Evolutionary conservation across 2,113 vertebrate genomes (phyloP), one percentile per base, ranked within the genome.

Genomic region (Xenus cinereus): DNA sequence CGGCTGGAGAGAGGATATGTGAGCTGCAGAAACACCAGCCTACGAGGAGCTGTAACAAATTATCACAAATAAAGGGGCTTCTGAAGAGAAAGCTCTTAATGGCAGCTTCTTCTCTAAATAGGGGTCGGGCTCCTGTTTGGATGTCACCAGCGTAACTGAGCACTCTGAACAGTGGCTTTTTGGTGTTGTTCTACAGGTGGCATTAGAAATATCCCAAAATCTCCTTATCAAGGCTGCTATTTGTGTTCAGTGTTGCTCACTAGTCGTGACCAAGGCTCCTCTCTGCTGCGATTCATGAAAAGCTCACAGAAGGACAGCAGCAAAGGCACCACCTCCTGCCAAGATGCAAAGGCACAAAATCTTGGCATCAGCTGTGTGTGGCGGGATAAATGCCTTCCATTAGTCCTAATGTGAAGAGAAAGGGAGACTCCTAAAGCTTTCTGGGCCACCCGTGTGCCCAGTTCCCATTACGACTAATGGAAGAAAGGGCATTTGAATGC

Each of bases 331-430:
- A n/a, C 66, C 94, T 84, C 53, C 90, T 94, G 73, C 73, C 84
- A 83, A 88, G 92, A 95, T 63, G 79, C 85, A 96, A 80, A 71
- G 66, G 43, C 64, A 80, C 67, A 95, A 50, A 92, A 91, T 84
- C 94, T 82, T 92, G 94, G 27, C 59, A 54, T 41, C 84, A 87
- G 50, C 60, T 90, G 33, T 72, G 27, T 86, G 81, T 63, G 43
- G 35, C 45, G 78, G 57, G 48, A 57, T 53, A 67, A 80, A 66
- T 63, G 66, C 27, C 46, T 72, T 86, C 77, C 50, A 39, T 85
- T 90, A 91, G 54, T 51, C 22, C 26, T 62, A 54, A 78, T 24
- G 23, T 18, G 46, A 88, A 80, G 35, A 66, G 73, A 76, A 60
- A 57, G 10, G 7, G 30, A 85, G 27, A 60, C 13, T 67, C 26